Evolutionary conservation across 2,888 invertebrate species (phyloP).

Genomic region (Ichneumoninae sp.): DNA sequence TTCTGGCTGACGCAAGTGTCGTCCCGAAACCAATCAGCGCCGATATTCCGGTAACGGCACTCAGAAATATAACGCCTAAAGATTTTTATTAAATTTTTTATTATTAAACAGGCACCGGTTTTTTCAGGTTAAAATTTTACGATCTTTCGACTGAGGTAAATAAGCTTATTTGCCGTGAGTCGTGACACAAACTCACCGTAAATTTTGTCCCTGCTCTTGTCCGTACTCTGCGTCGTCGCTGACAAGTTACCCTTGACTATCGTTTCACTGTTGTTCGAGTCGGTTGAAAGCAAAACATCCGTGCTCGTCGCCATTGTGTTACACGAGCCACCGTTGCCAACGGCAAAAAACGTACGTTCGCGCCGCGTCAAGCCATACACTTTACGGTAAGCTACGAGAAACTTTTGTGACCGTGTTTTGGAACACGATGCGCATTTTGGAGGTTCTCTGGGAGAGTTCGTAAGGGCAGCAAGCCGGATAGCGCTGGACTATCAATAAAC

Average conservation of each 20-base stretch:
- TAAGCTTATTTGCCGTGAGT: slow-evolving; percentile 12
- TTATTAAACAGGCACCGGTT: slow-evolving; percentile 2
- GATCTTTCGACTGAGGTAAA: slow-evolving; percentile 15
- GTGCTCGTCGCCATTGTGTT: slow-evolving; percentile 70
- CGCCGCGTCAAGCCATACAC: too few relatives aligned
- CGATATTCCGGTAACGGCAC: slow-evolving; percentile 91
- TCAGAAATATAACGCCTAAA: slow-evolving; percentile 89
- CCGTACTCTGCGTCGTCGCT: slow-evolving; percentile 46
- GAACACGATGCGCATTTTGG: too few relatives aligned
- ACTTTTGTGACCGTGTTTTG: too few relatives aligned
- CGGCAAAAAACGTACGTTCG: not conserved
- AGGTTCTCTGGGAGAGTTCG: too few relatives aligned
- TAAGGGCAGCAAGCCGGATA: too few relatives aligned
- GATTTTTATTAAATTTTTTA: not conserved
- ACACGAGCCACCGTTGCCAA: not conserved
- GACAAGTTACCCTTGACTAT: slow-evolving; percentile 64
- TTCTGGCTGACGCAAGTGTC: slow-evolving; percentile 91
- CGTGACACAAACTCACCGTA: slow-evolving; percentile 72
- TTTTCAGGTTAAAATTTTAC: slow-evolving; percentile 54
- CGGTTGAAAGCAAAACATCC: slow-evolving; percentile 66
- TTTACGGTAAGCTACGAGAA: too few relatives aligned
- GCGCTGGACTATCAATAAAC: too few relatives aligned
- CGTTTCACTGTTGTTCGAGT: slow-evolving; percentile 53
- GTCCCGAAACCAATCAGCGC: slow-evolving; percentile 93
- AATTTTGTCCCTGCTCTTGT: slow-evolving; percentile 72